These are phyloP conservation scores for Notothenia rossii DNA, from an alignment of 2,113 vertebrate genomes.

Conservation along the genomic window DNA sequence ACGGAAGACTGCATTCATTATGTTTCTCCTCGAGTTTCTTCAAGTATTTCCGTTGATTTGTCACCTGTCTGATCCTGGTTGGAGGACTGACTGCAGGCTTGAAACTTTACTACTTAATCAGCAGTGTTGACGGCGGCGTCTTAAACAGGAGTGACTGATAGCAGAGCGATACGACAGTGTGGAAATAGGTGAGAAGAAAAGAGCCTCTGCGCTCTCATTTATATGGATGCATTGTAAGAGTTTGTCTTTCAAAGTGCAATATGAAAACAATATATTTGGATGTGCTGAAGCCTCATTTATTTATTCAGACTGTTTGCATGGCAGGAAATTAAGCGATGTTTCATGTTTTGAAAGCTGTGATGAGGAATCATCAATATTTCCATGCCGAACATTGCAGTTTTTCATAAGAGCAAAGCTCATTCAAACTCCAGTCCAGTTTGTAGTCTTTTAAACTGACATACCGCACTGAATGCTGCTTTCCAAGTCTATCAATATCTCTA, in stretches of 20 bases:
- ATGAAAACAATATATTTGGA: conserved; percentile 3
- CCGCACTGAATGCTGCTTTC: not conserved
- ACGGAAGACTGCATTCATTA: not conserved
- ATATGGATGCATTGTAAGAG: not conserved
- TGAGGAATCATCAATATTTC: not conserved
- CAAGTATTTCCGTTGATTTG: not conserved
- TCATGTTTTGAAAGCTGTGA: not conserved
- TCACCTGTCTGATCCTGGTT: not conserved
- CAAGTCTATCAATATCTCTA: not conserved
- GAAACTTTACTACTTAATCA: conserved; percentile 7
- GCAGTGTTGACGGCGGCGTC: conserved; percentile 4
- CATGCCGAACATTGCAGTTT: not conserved
- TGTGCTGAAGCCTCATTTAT: not conserved
- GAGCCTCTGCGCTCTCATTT: not conserved
- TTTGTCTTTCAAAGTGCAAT: not conserved
- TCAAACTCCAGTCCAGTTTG: not conserved
- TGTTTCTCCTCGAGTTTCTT: not conserved
- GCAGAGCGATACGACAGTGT: not conserved
- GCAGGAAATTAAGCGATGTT: not conserved
- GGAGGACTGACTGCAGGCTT: not conserved
- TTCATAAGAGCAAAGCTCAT: not conserved
- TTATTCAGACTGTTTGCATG: not conserved
- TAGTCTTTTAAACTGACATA: not conserved
- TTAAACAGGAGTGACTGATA: conserved; percentile 9
- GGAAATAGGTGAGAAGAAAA: conserved; percentile 1